Evolutionary conservation across 2,888 invertebrate species (phyloP).

Genomic region (Plebejus anna): DNA sequence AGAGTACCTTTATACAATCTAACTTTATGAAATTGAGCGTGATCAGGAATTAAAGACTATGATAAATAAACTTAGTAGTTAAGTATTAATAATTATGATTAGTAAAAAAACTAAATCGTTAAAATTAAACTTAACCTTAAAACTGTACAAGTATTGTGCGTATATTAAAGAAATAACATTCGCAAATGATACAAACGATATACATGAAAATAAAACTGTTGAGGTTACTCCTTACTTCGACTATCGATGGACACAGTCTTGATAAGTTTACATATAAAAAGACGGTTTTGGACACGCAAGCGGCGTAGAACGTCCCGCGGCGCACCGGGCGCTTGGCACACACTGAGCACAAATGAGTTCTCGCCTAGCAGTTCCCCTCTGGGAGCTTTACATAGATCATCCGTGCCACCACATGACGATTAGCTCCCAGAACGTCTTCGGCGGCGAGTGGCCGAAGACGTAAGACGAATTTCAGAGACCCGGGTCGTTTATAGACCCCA

Average conservation of each 20-base stretch:
- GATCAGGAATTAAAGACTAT: slow-evolving; percentile 73
- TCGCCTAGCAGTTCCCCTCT: slow-evolving; percentile 68
- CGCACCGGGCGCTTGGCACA: slow-evolving; percentile 71
- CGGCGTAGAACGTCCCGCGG: slow-evolving; percentile 62
- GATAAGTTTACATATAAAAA: slow-evolving; percentile 68
- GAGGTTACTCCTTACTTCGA: slow-evolving; percentile 53
- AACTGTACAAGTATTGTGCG: slow-evolving; percentile 75
- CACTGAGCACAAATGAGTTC: slow-evolving; percentile 72
- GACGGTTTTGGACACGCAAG: slow-evolving; percentile 69
- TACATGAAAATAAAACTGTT: slow-evolving; percentile 58
- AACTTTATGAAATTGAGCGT: slow-evolving; percentile 75
- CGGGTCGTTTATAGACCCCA: slow-evolving; percentile 87
- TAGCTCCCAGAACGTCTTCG: slow-evolving; percentile 82
- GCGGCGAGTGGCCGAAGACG: slow-evolving; percentile 85
- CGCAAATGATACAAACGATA: slow-evolving; percentile 55
- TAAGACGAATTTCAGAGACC: slow-evolving; percentile 84
- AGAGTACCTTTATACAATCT: slow-evolving; percentile 67
- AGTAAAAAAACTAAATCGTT: slow-evolving; percentile 53
- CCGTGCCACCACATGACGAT: slow-evolving; percentile 80
- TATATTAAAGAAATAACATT: slow-evolving; percentile 64
- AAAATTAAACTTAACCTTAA: slow-evolving; percentile 56
- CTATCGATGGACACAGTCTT: slow-evolving; percentile 71
- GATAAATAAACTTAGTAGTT: slow-evolving; percentile 49
- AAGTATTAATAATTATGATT: slow-evolving; percentile 40
- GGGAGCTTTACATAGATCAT: slow-evolving; percentile 72